These are phyloP conservation scores for Procapra przewalskii DNA, from an alignment of 2,113 vertebrate genomes.

Conservation along the genomic window DNA sequence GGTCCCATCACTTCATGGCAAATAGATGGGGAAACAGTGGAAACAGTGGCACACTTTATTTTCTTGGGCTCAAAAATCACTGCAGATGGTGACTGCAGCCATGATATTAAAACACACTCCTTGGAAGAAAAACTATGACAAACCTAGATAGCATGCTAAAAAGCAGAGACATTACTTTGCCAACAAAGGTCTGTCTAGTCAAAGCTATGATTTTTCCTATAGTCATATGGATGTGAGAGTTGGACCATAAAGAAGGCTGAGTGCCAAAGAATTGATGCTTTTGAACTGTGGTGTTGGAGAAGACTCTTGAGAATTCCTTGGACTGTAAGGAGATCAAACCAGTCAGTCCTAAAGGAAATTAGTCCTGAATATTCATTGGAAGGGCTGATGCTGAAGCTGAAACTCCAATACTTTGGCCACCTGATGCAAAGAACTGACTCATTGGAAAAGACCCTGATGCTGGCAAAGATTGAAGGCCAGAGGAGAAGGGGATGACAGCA, in stretches of 20 bases:
- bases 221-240: neutral
- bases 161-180: neutral
- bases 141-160: neutral
- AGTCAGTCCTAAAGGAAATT: neutral
- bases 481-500: neutral
- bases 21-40: neutral
- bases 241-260: neutral
- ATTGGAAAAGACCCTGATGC: neutral
- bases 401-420: neutral
- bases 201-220: neutral
- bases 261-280: neutral
- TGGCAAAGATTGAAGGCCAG: neutral
- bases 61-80: neutral
- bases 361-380: neutral
- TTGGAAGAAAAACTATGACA: neutral
- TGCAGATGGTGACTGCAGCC: neutral
- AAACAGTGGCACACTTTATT: neutral
- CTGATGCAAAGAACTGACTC: neutral
- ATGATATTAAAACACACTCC: neutral
- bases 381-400: neutral
- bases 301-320: neutral
- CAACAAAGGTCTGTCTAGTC: neutral
- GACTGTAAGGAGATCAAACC: neutral
- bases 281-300: neutral
- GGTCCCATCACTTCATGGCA: neutral